Evolutionary conservation across 2,888 invertebrate genomes (phyloP).

Genomic region (Hyposoter didymator): DNA sequence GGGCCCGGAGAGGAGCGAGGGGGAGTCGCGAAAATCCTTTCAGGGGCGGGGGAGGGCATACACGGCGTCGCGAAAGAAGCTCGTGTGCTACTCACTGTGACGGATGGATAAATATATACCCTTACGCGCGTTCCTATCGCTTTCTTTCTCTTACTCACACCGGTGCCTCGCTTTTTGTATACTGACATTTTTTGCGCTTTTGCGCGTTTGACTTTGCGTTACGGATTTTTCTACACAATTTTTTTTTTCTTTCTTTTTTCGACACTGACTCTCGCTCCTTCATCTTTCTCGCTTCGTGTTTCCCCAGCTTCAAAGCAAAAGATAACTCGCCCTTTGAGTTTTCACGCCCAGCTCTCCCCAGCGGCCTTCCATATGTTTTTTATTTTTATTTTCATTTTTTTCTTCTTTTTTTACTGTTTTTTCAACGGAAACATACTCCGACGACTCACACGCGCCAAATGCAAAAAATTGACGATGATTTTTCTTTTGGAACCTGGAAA

Average conservation of each 20-base stretch:
- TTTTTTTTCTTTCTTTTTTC: slow-evolving; percentile 1
- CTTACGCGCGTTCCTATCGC: slow-evolving; percentile 5
- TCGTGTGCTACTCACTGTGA: slow-evolving; percentile 16
- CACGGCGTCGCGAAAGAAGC: slow-evolving; percentile 2
- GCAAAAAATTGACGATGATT: not conserved
- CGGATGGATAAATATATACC: slow-evolving; percentile 48
- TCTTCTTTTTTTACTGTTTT: not conserved
- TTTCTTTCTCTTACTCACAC: slow-evolving; percentile 11
- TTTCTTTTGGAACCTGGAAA: not conserved
- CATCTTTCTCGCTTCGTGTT: slow-evolving; percentile 31
- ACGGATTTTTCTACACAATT: slow-evolving; percentile 15
- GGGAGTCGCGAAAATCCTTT: slow-evolving; percentile 53
- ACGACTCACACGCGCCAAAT: not conserved
- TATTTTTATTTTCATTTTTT: slow-evolving; percentile 8
- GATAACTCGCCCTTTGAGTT: slow-evolving; percentile 61
- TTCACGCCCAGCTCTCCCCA: slow-evolving; percentile 27
- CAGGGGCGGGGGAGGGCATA: slow-evolving; percentile 9
- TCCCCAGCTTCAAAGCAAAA: slow-evolving; percentile 52
- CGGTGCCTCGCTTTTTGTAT: slow-evolving; percentile 17
- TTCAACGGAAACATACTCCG: not conserved
- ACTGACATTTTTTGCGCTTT: slow-evolving; percentile 54
- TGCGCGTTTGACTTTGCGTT: slow-evolving; percentile 64
- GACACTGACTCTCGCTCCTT: slow-evolving; percentile 19
- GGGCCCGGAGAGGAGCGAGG: not conserved
- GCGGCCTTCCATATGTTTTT: slow-evolving; percentile 18